Evolutionary conservation across 2,797 vertebrate species (phyloP).

Genomic region (Nothura maculosa): DNA sequence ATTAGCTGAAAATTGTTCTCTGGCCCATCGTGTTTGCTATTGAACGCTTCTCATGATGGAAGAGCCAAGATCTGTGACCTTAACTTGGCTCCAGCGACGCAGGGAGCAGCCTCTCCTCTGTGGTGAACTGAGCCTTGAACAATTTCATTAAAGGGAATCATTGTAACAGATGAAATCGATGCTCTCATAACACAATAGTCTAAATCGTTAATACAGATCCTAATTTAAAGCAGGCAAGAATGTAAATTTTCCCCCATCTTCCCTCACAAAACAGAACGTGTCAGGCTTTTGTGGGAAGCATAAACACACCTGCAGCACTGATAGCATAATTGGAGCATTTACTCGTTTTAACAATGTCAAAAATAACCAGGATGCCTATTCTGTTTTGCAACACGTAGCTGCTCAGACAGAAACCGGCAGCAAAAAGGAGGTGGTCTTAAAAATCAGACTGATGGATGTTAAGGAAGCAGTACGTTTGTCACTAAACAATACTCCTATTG

Average conservation of each 20-base stretch:
- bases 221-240: constrained; percentile 44
- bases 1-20: constrained; percentile 62
- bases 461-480: constrained; percentile 35
- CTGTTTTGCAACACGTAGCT: neutral
- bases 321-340: neutral
- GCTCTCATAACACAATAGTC: constrained; percentile 48
- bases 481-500: constrained; percentile 63
- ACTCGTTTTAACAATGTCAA: constrained; percentile 23
- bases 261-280: neutral
- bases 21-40: constrained; percentile 27
- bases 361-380: neutral
- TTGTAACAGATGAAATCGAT: constrained; percentile 58
- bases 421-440: constrained; percentile 14
- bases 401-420: neutral
- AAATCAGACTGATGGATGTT: constrained; percentile 35
- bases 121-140: constrained; percentile 58
- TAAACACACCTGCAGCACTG: constrained; percentile 18
- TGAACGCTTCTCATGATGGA: constrained; percentile 31
- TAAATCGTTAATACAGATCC: constrained; percentile 34
- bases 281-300: neutral
- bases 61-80: constrained; percentile 39
- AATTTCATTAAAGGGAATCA: constrained; percentile 64
- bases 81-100: constrained; percentile 19
- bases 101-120: constrained; percentile 43
- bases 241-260: constrained; percentile 3